Base-by-base conservation (phyloP, 64 coral and sea anemone species). In the Catalaphyllia jardinei region DNA sequence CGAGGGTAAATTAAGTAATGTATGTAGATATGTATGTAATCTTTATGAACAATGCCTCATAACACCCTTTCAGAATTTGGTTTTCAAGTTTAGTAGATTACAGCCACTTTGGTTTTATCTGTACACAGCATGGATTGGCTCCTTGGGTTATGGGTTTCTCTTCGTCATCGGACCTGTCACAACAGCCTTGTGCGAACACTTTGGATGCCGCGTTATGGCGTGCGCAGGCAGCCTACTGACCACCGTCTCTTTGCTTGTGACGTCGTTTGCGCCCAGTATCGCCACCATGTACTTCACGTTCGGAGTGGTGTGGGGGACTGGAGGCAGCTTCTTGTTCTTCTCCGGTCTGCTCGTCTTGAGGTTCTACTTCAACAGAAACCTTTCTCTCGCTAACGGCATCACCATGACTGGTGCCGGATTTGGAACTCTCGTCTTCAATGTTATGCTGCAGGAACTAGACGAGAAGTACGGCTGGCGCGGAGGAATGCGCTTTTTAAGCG, bases 281-380 rank as follows among this genome's bases (percentile, higher is more conserved):
- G 73, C 91, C 25, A 88, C 24, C 8, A 77, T 93, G 64, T 93
- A 82, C 67, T 79, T 93, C 16, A 93, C 91, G 24, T 93, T 93
- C 83, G 91, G 91, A 18, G 74, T 93, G 20, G 67, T 93, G 20
- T 93, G 91, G 91, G 86, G 91, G n/a, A 93, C 79, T 88, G 91
- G 91, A 24, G 78, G 86, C 10, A 88, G 91, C 24, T 88, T 93
- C 16, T 8, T 87, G 25, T 93, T 80, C 72, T 93, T 93, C 31
- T 87, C 91, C 29, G 67, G 76, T 8, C 29, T 93, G 14, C 77
- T 88, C 24, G 29, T 83, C 30, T 19, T 93, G 30, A 49, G 86
- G 5, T 93, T 93, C 42, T 93, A 88, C 54, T 93, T 93, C 20
- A 88, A 65, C 22, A 74, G 75, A 50, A 77, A 86, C 31, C 33